Conservation (phyloP, 2,797 vertebrate genomes). For the Tolypeutes matacus region DNA sequence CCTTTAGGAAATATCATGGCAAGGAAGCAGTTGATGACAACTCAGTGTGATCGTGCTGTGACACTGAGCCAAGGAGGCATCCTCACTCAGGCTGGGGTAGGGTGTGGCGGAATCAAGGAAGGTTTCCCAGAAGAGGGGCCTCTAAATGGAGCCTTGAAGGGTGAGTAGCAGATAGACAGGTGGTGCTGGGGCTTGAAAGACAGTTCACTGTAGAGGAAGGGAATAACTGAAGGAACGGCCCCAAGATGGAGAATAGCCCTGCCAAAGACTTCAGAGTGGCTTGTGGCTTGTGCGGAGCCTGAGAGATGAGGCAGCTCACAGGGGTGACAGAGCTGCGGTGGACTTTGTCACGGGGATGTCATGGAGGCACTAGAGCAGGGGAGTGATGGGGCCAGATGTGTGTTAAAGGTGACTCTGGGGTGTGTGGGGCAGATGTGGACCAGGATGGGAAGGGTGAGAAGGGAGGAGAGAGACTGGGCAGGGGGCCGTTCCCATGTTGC, state of each 20-base stretch:
- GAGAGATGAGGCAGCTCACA: accelerated
- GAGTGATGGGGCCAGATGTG: background rate
- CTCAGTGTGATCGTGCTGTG: no score
- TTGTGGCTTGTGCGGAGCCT: accelerated
- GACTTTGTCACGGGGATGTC: background rate
- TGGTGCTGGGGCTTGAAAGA: background rate
- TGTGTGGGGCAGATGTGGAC: no score
- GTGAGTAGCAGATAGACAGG: background rate
- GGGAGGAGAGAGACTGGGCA: background rate
- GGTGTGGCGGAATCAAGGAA: background rate
- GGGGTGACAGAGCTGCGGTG: background rate
- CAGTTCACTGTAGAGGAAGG: background rate
- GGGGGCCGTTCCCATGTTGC: background rate
- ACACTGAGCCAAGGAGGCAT: background rate
- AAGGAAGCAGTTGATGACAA: no score
- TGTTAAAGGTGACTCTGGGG: background rate
- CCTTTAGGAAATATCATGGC: no score
- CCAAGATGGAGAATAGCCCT: background rate
- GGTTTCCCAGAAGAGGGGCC: background rate
- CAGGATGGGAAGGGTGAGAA: background rate
- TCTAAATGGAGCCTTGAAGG: background rate
- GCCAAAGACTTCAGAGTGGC: accelerated
- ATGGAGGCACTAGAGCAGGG: accelerated
- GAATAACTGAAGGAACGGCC: background rate
- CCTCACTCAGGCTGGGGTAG: accelerated